A percentile compares a stretch with the other conserved stretches of the same genome.
Conservation (phyloP, 2,797 vertebrate species). For the Pteronotus mesoamericanus region DNA sequence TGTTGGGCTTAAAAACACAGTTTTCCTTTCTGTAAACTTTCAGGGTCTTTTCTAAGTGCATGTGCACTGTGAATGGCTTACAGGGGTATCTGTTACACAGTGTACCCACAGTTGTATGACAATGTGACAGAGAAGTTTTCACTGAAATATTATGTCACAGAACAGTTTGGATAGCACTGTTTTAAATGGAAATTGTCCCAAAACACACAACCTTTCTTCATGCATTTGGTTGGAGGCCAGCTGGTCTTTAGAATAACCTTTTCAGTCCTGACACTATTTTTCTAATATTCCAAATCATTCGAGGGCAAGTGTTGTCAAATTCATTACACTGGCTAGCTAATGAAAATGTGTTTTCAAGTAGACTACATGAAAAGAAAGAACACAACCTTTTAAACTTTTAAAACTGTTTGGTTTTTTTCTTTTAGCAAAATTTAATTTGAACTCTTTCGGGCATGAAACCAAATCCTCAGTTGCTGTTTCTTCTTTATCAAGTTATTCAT, state of each 20-base stretch:
- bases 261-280: not conserved
- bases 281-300: not conserved
- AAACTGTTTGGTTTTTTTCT: not conserved
- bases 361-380: not conserved
- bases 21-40: not conserved
- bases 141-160: not conserved
- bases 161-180: not conserved
- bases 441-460: not conserved
- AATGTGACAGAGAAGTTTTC: not conserved
- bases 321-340: not conserved
- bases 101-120: not conserved
- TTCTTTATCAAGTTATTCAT: slow-evolving; percentile 22
- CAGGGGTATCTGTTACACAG: not conserved
- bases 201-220: not conserved
- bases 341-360: not conserved
- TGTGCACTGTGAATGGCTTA: not conserved
- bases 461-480: slow-evolving; percentile 26
- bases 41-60: not conserved
- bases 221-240: not conserved
- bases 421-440: slow-evolving; percentile 22
- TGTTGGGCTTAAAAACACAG: not conserved
- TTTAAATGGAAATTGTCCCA: not conserved
- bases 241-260: not conserved
- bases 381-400: not conserved
- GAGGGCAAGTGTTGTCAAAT: not conserved